Evolutionary conservation across 1,140 invertebrate genomes (phyloP).

Genomic region (Galleria mellonella): DNA sequence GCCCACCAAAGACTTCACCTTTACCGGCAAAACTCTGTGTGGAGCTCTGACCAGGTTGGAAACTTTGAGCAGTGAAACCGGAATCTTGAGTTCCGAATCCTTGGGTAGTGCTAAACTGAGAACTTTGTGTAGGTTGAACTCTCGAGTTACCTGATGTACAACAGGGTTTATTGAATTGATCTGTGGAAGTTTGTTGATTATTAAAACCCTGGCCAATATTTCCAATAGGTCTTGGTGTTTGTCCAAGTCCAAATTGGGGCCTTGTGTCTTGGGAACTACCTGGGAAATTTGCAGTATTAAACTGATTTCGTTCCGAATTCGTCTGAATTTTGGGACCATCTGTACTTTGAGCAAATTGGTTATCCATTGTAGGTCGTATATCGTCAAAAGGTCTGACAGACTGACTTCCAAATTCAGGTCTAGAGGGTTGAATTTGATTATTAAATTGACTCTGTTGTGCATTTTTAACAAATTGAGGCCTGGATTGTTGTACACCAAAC

Average conservation of each 20-base stretch:
- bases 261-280: no score
- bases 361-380: neutral
- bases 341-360: neutral
- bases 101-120: slow-evolving; percentile 1
- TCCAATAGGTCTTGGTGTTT: no score
- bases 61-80: slow-evolving; percentile 3
- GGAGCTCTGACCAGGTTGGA: slow-evolving; percentile 5
- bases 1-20: slow-evolving; percentile 38
- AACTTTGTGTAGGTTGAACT: slow-evolving; percentile 1
- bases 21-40: slow-evolving; percentile 15
- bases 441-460: slow-evolving; percentile 4
- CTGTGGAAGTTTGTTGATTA: neutral
- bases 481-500: neutral
- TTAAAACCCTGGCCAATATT: no score
- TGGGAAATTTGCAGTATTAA: no score
- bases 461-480: slow-evolving; percentile 4
- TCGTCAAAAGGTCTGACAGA: slow-evolving; percentile 5
- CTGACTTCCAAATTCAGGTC: slow-evolving; percentile 10
- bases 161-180: neutral
- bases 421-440: slow-evolving; percentile 2
- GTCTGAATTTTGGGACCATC: neutral
- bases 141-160: no score
- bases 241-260: no score
- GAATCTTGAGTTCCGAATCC: slow-evolving; percentile 5
- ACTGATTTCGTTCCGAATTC: no score